Evolutionary conservation across 2,113 vertebrate genomes (phyloP), one percentile per base, ranked within the genome.

Genomic region (Mixornis gularis): DNA sequence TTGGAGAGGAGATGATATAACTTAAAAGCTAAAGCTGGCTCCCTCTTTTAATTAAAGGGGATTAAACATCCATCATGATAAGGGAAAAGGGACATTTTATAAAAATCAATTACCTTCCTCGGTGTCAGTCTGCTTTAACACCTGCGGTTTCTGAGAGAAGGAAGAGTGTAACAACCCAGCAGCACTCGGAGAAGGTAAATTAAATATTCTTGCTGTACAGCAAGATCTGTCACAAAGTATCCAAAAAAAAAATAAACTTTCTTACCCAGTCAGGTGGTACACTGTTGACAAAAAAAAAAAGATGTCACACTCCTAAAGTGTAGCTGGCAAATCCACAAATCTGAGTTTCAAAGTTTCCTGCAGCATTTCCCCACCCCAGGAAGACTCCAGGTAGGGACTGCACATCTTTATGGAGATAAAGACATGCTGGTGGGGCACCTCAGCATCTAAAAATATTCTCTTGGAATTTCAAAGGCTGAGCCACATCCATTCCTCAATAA

Each of bases 11-110:
- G 88, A 92, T 81, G 64, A 80, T 80, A 43, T 30, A 94, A 92
- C 90, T 90, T 93, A 84, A 94, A 88, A 95, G 87, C 82, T 69
- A 73, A 94, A 91, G 87, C 91, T 83, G 82, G 81, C 79, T 95
- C 81, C 63, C 46, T 79, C 1, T 87, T 85, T 95, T 94, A 96
- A 94, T 94, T 95, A 92, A 84, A 84, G 88, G 34, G 72, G 72
- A 95, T 95, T 95, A 95, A 95, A 77, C 92, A 92, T 92, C 92
- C 93, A 95, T 92, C 92, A 95, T 51, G 88, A 94, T 93, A 95
- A 95, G 72, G 82, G 36, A 93, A 88, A 40, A 48, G 87, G 74
- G 92, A 94, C 94, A 85, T 59, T 85, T 88, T 77, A 82, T 91
- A 84, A 89, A 89, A 93, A 95, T 93, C 90, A 93, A 90, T 95